Conservation (phyloP, 2,113 vertebrate species). For the Eidolon helvum region DNA sequence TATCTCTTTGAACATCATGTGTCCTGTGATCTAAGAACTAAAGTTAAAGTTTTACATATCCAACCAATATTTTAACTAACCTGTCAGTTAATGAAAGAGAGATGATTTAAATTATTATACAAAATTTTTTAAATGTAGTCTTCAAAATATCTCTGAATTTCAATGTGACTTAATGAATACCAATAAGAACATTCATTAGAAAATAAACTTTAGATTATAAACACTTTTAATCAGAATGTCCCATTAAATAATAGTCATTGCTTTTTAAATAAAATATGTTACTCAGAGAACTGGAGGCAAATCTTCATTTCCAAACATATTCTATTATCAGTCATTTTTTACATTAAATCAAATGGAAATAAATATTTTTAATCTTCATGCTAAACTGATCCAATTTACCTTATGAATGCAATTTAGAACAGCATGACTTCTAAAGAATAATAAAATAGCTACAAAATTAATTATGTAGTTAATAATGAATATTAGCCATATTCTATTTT, state of each 20-base stretch:
- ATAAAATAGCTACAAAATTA: background rate
- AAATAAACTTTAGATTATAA: background rate
- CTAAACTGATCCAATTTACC: background rate
- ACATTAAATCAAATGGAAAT: background rate
- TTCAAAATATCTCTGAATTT: slow-evolving; percentile 6
- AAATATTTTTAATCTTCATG: background rate
- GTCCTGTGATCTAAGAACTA: background rate
- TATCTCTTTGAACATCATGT: background rate
- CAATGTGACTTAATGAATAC: background rate
- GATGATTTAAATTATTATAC: background rate
- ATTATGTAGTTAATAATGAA: background rate
- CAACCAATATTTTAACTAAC: background rate
- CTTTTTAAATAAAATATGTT: background rate
- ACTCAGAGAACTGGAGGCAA: background rate
- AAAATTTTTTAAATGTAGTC: background rate
- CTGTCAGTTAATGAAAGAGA: background rate
- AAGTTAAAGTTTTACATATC: background rate
- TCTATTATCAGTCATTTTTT: slow-evolving; percentile 15
- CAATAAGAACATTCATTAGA: background rate
- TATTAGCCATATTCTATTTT: background rate
- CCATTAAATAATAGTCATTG: background rate
- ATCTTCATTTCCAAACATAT: background rate
- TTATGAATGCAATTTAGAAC: background rate
- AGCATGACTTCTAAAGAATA: background rate
- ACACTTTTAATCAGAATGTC: background rate